Percentiles rank a stretch among this genome's conserved stretches.
Evolutionary conservation across 1,140 invertebrate species (phyloP).

Genomic region (Aphidius ervi): DNA sequence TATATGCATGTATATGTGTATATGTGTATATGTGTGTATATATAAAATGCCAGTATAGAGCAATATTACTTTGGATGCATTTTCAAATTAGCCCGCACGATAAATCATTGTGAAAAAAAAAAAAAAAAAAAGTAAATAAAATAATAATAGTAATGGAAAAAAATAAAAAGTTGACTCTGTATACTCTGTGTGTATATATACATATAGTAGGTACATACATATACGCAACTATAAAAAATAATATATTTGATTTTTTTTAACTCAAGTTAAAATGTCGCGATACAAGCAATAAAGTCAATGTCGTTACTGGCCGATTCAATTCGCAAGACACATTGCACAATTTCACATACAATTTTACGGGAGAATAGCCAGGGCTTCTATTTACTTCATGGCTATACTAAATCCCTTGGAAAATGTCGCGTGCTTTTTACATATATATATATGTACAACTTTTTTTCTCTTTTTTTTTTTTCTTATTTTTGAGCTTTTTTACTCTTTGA

Average conservation of each 20-base stretch:
- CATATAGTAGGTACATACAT: not conserved
- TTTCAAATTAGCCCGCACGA: slow-evolving; percentile 52
- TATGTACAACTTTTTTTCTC: too few species aligned
- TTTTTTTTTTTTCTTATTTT: too few species aligned
- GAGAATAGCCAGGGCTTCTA: slow-evolving; percentile 51
- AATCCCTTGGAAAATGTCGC: slow-evolving; percentile 27
- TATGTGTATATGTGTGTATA: not conserved
- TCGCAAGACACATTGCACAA: slow-evolving; percentile 56
- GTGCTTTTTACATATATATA: too few species aligned
- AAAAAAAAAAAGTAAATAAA: slow-evolving; percentile 32
- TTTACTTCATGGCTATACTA: slow-evolving; percentile 49
- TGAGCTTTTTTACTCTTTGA: too few species aligned
- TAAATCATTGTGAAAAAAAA: slow-evolving; percentile 55
- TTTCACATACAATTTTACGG: slow-evolving; percentile 57
- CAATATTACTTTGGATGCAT: slow-evolving; percentile 53
- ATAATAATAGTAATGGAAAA: too few species aligned
- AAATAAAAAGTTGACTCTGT: not conserved
- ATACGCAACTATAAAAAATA: not conserved
- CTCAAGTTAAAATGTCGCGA: slow-evolving; percentile 33
- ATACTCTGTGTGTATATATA: not conserved
- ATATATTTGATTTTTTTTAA: slow-evolving; percentile 9
- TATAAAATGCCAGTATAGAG: slow-evolving; percentile 44
- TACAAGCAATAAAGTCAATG: slow-evolving; percentile 57
- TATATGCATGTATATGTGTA: not conserved
- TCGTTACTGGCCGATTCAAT: slow-evolving; percentile 55